Conservation (phyloP, 2,113 vertebrate species). For the Pseudonaja textilis region DNA sequence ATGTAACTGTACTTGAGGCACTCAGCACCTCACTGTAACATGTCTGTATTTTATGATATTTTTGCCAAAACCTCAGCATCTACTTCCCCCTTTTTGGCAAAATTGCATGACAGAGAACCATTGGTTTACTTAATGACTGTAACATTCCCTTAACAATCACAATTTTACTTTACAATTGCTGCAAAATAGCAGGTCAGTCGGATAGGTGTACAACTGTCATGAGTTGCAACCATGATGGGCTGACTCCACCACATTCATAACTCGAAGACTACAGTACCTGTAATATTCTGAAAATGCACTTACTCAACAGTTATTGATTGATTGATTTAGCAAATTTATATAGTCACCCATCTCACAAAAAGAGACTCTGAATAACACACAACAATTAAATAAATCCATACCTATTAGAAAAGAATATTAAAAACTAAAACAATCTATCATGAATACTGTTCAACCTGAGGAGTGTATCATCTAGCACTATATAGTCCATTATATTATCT, state of each 20-base stretch:
- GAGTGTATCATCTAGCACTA: background rate
- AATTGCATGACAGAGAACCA: background rate
- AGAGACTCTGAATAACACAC: background rate
- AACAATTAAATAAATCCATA: background rate
- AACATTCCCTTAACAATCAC: background rate
- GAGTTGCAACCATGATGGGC: background rate
- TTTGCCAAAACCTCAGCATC: background rate
- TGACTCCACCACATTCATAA: background rate
- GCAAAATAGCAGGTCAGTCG: background rate
- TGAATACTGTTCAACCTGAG: background rate
- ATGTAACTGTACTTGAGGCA: background rate
- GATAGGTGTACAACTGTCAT: background rate
- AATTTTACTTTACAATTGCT: background rate
- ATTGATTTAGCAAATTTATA: background rate
- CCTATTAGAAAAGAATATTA: background rate
- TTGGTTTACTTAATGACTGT: background rate
- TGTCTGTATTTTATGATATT: background rate
- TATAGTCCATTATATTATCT: background rate
- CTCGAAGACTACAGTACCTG: background rate
- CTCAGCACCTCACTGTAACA: background rate
- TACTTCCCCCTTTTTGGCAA: background rate
- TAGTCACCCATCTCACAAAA: background rate
- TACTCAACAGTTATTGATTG: background rate
- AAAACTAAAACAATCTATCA: background rate
- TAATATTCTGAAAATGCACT: background rate